Conservation (phyloP, 1,140 invertebrate species). For the Magallana angulata region DNA sequence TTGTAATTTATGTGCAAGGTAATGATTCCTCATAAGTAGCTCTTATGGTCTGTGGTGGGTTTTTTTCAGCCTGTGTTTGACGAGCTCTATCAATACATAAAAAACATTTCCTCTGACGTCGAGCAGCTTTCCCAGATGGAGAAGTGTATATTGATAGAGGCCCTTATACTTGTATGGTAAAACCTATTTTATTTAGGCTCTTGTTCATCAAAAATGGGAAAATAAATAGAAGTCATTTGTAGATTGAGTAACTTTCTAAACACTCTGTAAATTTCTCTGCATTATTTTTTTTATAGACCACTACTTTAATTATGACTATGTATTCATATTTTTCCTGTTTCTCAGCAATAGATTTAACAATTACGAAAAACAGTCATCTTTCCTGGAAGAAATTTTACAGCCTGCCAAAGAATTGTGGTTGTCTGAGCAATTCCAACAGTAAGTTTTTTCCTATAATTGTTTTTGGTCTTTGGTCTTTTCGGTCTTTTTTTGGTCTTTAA, state of each 20-base stretch:
- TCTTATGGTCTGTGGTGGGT: background rate
- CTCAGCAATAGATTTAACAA: slow-evolving; percentile 93
- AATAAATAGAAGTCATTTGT: too few relatives aligned
- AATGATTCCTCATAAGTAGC: background rate
- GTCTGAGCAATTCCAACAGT: slow-evolving; percentile 74
- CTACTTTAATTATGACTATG: too few relatives aligned
- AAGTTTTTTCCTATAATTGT: slow-evolving; percentile 58
- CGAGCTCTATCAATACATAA: slow-evolving; percentile 87
- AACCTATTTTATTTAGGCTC: background rate
- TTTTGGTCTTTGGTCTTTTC: background rate
- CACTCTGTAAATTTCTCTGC: too few relatives aligned
- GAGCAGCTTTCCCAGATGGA: slow-evolving; percentile 90
- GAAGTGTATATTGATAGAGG: slow-evolving; percentile 85
- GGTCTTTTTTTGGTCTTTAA: background rate
- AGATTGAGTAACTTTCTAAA: too few relatives aligned
- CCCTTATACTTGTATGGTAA: slow-evolving; percentile 79
- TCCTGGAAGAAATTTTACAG: slow-evolving; percentile 88
- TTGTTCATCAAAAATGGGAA: too few relatives aligned
- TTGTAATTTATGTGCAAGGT: background rate
- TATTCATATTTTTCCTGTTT: background rate
- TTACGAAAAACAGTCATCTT: slow-evolving; percentile 90
- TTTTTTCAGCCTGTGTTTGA: slow-evolving; percentile 88
- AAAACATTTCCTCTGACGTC: slow-evolving; percentile 84
- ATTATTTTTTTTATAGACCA: too few relatives aligned
- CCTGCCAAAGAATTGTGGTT: slow-evolving; percentile 81